A percentile compares a stretch with the other conserved stretches of the same genome.
phyloP scores from a whole-genome alignment of 2,888 invertebrate genomes.

The Melitaea athalia region DNA sequence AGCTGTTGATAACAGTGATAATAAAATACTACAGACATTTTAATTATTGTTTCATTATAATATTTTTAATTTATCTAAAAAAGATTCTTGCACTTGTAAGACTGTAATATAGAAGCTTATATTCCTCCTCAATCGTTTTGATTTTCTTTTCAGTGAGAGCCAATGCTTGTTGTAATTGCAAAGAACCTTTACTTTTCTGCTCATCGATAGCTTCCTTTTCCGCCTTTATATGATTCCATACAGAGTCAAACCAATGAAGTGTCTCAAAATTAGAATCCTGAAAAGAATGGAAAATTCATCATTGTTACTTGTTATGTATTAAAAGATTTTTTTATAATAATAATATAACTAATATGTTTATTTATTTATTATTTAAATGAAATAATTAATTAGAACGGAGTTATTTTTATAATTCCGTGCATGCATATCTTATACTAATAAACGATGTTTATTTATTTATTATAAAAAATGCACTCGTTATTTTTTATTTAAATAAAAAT shows the following conservation, averaged over 20 bases:
- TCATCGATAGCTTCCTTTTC: conserved; percentile 83
- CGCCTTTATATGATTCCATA: conserved; percentile 86
- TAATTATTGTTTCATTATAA: background rate
- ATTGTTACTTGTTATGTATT: conserved; percentile 10
- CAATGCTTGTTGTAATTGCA: conserved; percentile 95
- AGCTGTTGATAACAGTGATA: too few relatives aligned
- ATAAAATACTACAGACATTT: background rate
- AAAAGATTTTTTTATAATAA: too few relatives aligned
- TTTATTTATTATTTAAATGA: too few relatives aligned
- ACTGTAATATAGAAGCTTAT: conserved; percentile 94
- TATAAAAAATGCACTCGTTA: too few relatives aligned
- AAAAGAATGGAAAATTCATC: conserved; percentile 39
- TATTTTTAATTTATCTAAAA: conserved; percentile 84
- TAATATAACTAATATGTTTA: too few relatives aligned
- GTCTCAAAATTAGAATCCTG: conserved; percentile 91
- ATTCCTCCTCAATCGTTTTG: conserved; percentile 88
- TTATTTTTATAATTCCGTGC: too few relatives aligned
- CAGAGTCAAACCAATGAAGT: conserved; percentile 97
- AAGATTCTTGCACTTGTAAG: conserved; percentile 97
- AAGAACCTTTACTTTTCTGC: conserved; percentile 87
- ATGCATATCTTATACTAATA: too few relatives aligned
- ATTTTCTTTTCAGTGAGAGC: conserved; percentile 94
- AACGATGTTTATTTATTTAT: too few relatives aligned
- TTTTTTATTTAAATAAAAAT: too few relatives aligned
- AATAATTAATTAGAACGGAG: too few relatives aligned